A percentile compares a stretch with the other conserved stretches of the same genome.
phyloP scores from a whole-genome alignment of 1,140 invertebrate genomes.

The Panagrolaimus sp. region DNA sequence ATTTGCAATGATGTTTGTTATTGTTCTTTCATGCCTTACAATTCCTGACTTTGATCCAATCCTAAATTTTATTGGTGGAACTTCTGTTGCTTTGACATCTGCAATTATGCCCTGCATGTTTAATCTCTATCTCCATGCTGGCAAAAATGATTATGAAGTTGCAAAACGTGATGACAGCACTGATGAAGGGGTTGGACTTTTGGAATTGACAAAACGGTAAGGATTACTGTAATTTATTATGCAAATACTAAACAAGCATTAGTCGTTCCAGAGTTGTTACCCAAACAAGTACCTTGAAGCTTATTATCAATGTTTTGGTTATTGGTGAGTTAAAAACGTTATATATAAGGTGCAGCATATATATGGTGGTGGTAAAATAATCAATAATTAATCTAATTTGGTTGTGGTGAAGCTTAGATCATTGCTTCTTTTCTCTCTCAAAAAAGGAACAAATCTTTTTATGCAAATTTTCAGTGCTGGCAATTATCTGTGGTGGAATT shows the following conservation, averaged over 20 bases:
- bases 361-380: not conserved
- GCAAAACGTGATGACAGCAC: not conserved
- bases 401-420: not conserved
- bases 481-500: slow-evolving; percentile 4
- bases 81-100: slow-evolving; percentile 39
- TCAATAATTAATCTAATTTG: not conserved
- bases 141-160: slow-evolving; percentile 21
- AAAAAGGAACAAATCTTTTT: not conserved
- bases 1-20: slow-evolving; percentile 24
- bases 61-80: slow-evolving; percentile 30
- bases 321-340: slow-evolving; percentile 29
- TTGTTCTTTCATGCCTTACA: slow-evolving; percentile 32
- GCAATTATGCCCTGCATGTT: slow-evolving; percentile 44
- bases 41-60: slow-evolving; percentile 42
- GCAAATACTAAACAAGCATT: slow-evolving; percentile 10
- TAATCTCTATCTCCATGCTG: slow-evolving; percentile 37
- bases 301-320: slow-evolving; percentile 19
- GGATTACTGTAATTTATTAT: slow-evolving; percentile 12
- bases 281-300: slow-evolving; percentile 11
- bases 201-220: slow-evolving; percentile 14
- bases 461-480: not conserved
- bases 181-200: slow-evolving; percentile 3
- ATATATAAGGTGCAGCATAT: not conserved
- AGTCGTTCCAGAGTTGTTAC: slow-evolving; percentile 18
- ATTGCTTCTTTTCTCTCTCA: not conserved